A percentile compares a stretch with the other conserved stretches of the same genome.
These are phyloP conservation scores for Anoplopoma fimbria DNA, from an alignment of 2,113 vertebrate genomes.

Conservation along the genomic window DNA sequence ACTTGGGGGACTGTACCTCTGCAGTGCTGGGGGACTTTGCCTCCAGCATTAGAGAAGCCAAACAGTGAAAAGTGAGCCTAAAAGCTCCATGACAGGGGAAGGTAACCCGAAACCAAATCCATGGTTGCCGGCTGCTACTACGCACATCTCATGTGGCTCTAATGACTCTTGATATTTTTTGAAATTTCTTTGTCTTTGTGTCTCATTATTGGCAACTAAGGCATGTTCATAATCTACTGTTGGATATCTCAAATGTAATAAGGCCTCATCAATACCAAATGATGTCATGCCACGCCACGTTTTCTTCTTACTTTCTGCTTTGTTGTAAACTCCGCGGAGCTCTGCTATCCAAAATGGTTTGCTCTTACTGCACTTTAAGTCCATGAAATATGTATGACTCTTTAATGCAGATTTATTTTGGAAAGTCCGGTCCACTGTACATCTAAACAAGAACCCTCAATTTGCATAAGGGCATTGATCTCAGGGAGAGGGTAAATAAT, in stretches of 20 bases:
- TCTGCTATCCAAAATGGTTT: slow-evolving; percentile 71
- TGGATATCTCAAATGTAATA: slow-evolving; percentile 61
- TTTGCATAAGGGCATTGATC: slow-evolving; percentile 79
- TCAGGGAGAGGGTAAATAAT: slow-evolving; percentile 56
- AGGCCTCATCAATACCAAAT: slow-evolving; percentile 58
- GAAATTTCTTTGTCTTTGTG: slow-evolving; percentile 74
- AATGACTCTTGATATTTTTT: slow-evolving; percentile 87
- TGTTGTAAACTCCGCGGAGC: slow-evolving; percentile 59
- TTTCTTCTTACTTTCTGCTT: slow-evolving; percentile 63
- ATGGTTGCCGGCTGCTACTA: slow-evolving; percentile 91
- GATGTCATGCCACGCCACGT: slow-evolving; percentile 57
- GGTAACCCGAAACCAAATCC: slow-evolving; percentile 96
- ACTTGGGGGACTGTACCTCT: slow-evolving; percentile 90
- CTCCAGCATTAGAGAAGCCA: slow-evolving; percentile 87
- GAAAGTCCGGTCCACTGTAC: slow-evolving; percentile 75
- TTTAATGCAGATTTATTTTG: slow-evolving; percentile 82
- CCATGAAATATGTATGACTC: slow-evolving; percentile 83
- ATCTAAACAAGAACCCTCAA: slow-evolving; percentile 74
- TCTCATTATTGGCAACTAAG: slow-evolving; percentile 78
- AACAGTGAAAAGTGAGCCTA: slow-evolving; percentile 92
- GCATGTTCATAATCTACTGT: slow-evolving; percentile 74
- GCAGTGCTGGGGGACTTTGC: slow-evolving; percentile 91
- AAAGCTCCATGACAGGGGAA: slow-evolving; percentile 91
- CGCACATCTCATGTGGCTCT: slow-evolving; percentile 87
- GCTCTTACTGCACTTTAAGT: slow-evolving; percentile 76